These are phyloP conservation scores for Aramus guarauna DNA, from an alignment of 2,113 vertebrate species.

Conservation along the genomic window DNA sequence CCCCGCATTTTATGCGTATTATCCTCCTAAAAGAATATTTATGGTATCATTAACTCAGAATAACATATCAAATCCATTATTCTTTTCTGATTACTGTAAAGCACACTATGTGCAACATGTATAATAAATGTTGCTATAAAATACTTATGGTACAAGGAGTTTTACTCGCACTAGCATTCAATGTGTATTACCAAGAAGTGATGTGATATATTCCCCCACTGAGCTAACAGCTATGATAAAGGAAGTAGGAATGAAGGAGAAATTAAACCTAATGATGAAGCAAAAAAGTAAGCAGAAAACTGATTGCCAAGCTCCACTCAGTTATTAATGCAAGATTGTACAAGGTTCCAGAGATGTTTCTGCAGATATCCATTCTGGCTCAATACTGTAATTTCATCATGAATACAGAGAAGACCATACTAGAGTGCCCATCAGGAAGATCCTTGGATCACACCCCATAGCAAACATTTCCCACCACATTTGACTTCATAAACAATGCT, in stretches of 20 bases:
- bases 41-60: not conserved
- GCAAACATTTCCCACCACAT: not conserved
- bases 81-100: slow-evolving; percentile 5
- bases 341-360: not conserved
- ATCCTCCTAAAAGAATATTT: slow-evolving; percentile 15
- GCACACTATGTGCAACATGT: not conserved
- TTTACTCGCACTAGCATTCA: not conserved
- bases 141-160: not conserved
- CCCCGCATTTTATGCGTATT: not conserved
- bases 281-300: not conserved
- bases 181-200: not conserved
- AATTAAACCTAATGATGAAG: not conserved
- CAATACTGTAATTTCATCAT: not conserved
- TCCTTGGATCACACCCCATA: not conserved
- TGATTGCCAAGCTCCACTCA: not conserved
- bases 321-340: not conserved
- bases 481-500: not conserved
- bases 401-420: not conserved
- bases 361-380: not conserved
- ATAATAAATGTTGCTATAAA: slow-evolving; percentile 38
- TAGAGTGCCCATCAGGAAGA: not conserved
- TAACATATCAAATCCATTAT: not conserved
- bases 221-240: not conserved
- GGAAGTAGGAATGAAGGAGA: not conserved
- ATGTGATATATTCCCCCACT: not conserved